phyloP scores from a whole-genome alignment of 2,113 vertebrate genomes.

The Mola mola region DNA sequence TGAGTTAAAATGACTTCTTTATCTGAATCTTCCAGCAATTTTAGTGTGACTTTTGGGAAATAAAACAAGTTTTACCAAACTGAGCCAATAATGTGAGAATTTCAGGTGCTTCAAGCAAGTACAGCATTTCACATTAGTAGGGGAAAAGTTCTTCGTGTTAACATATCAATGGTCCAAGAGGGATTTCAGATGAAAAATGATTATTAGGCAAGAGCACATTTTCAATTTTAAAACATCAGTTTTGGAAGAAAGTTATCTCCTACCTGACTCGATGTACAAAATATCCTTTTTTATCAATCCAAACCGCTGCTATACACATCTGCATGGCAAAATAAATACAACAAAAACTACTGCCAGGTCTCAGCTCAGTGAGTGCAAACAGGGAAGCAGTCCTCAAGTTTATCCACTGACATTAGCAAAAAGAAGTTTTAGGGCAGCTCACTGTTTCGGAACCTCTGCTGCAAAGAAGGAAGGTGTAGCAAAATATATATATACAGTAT shows the following conservation, averaged over 20 bases:
- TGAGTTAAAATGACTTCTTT: conserved; percentile 64
- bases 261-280: too few relatives aligned
- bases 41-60: conserved; percentile 69
- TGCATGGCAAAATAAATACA: too few relatives aligned
- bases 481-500: too few relatives aligned
- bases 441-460: too few relatives aligned
- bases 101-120: conserved; percentile 23
- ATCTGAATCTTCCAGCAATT: conserved; percentile 44
- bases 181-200: conserved; percentile 48
- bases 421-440: too few relatives aligned
- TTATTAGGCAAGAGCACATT: conserved; percentile 27
- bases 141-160: conserved; percentile 40
- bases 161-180: conserved; percentile 41
- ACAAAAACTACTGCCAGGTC: neutral
- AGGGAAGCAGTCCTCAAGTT: too few relatives aligned
- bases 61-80: conserved; percentile 64
- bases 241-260: too few relatives aligned
- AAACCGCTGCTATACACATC: too few relatives aligned
- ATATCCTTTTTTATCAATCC: too few relatives aligned
- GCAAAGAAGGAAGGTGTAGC: too few relatives aligned
- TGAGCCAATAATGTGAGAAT: conserved; percentile 48
- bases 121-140: conserved; percentile 15
- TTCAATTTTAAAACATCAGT: conserved; percentile 38
- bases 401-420: too few relatives aligned
- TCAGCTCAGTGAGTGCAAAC: neutral